Base-by-base conservation (phyloP, 2,888 invertebrate species). In the Ennomos fuscantarius region DNA sequence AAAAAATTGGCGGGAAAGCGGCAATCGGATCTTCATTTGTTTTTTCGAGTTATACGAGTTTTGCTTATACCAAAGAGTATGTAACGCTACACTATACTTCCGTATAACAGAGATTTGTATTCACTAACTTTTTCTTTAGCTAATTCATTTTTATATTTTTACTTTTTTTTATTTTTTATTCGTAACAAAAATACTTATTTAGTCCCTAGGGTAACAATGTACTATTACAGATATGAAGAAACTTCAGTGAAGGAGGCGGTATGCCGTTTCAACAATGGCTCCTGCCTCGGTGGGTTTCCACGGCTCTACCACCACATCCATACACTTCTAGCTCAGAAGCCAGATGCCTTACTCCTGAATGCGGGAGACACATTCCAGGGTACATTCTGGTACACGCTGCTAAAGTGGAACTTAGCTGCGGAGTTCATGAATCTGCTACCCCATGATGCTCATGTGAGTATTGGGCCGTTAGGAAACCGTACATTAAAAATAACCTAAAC, bases 291-390 rank as follows among this genome's bases (percentile, higher is more conserved):
- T 6, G 58, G 62, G n/a, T 59, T 59, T 40, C 52, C 59, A 8
- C 91, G 96, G 0, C 87, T 95, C 0, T 94, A 93, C 66, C 84
- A 93, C 15, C 93, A 93, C 47, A 92, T 95, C 13, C 85, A 87
- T 8, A 78, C 87, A 0, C 83, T 93, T 2, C 82, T 87, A 36
- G 69, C 79, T 1, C 76, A 85, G 63, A 93, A 94, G 62, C 93
- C 92, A 0, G 82, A 95, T 60, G 92, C 95, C 0, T 81, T 97
- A 13, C 93, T 96, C 35, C 82, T 97, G 53, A 96, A 97, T 76
- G 97, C 95, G 0, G 97, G 97, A 0, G 97, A 97, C 82, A 95
- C 95, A 77, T 97, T 95, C 79, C 96, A 97, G 78, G 97, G 97
- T 0, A 97, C 97, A 0, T 90, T 96, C n/a, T 97, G 96, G 96